Conservation (phyloP, 2,888 invertebrate genomes). For the Chaitophorus viminalis region DNA sequence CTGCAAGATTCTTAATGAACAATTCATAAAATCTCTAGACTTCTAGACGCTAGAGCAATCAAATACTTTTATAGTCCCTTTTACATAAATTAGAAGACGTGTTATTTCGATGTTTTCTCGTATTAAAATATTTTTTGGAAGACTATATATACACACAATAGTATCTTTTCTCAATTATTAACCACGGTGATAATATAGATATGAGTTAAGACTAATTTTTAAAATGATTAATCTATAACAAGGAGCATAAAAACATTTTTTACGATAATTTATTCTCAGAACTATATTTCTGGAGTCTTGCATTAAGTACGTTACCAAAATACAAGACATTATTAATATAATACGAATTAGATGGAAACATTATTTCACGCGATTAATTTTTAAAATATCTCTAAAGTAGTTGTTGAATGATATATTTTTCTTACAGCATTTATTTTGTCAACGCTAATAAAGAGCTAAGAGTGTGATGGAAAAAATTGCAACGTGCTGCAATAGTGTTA, state of each 20-base stretch:
- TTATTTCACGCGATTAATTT: neutral
- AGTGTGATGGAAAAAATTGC: neutral
- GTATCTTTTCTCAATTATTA: neutral
- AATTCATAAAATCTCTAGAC: no score
- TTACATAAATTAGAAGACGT: neutral
- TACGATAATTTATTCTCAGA: neutral
- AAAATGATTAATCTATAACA: neutral
- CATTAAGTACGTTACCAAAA: neutral
- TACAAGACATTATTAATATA: neutral
- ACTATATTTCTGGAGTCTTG: neutral
- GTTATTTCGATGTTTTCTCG: neutral
- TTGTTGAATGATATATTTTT: neutral
- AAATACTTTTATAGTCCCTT: no score
- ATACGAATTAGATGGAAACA: neutral
- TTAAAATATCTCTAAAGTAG: neutral
- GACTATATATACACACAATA: neutral
- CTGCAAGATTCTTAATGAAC: no score
- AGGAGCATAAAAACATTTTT: neutral
- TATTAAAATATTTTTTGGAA: neutral
- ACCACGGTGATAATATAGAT: neutral
- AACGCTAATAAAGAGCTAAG: neutral
- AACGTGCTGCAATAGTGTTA: no score
- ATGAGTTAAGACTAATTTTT: neutral
- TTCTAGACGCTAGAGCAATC: no score
- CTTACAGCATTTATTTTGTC: neutral